Conservation (phyloP, 2,113 vertebrate genomes). For the Pelmatolapia mariae region DNA sequence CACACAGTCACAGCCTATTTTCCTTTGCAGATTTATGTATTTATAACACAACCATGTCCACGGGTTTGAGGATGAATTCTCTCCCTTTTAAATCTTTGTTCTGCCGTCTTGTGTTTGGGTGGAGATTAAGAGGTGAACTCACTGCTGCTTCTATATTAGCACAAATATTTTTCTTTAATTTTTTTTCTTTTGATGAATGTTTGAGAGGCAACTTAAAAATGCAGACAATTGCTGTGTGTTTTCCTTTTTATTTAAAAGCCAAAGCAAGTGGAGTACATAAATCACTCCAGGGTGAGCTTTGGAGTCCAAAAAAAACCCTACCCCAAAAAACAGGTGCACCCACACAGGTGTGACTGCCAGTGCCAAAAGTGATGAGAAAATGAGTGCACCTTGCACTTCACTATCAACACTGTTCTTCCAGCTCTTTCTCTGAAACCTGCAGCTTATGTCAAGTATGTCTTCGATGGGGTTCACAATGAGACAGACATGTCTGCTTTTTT, state of each 20-base stretch:
- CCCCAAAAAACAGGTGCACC: neutral
- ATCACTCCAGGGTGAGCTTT: neutral
- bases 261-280: constrained; percentile 2
- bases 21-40: neutral
- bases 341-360: neutral
- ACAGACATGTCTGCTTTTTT: neutral
- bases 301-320: neutral
- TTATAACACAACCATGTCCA: neutral
- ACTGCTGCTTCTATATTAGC: neutral
- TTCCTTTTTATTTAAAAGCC: neutral
- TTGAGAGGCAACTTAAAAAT: neutral
- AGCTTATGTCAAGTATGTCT: neutral
- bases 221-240: neutral
- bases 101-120: neutral
- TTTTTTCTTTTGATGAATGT: neutral
- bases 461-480: neutral
- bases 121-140: neutral
- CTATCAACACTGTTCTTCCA: neutral
- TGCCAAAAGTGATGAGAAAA: constrained; percentile 8
- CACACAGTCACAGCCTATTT: constrained; percentile 1
- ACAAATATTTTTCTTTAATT: neutral
- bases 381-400: neutral
- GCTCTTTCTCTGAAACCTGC: neutral
- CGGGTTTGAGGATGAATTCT: neutral
- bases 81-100: neutral